phyloP scores from a whole-genome alignment of 2,113 vertebrate species.

The Andinoacara biseriatus region DNA sequence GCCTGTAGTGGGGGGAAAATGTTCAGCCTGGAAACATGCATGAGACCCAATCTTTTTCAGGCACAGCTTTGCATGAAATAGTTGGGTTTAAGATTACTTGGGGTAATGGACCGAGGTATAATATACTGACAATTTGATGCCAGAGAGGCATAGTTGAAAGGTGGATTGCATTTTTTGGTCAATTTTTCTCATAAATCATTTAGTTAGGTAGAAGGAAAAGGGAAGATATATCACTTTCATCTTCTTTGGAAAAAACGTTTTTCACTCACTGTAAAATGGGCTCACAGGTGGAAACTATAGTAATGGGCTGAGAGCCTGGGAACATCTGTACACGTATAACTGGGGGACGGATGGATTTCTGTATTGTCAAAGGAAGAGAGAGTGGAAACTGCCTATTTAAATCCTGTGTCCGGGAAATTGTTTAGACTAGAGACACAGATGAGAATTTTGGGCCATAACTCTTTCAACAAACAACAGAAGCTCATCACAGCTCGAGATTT shows the following conservation, averaged over 20 bases:
- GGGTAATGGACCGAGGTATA: constrained; percentile 48
- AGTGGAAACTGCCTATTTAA: constrained; percentile 63
- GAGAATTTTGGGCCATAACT: constrained; percentile 54
- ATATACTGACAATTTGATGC: constrained; percentile 57
- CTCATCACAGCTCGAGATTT: constrained; percentile 63
- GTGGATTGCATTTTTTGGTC: constrained; percentile 46
- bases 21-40: constrained; percentile 67
- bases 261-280: constrained; percentile 22
- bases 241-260: constrained; percentile 38
- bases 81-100: constrained; percentile 62
- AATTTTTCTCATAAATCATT: constrained; percentile 62
- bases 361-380: constrained; percentile 29
- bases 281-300: constrained; percentile 53
- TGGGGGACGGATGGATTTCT: constrained; percentile 9
- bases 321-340: constrained; percentile 57
- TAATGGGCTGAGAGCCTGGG: constrained; percentile 26
- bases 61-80: constrained; percentile 49
- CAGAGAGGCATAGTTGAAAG: constrained; percentile 52
- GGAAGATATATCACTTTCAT: constrained; percentile 48
- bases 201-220: constrained; percentile 7
- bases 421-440: constrained; percentile 69
- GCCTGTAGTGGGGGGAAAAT: constrained; percentile 62
- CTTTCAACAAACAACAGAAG: constrained; percentile 75
- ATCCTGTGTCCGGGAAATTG: constrained; percentile 59
- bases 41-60: constrained; percentile 63